These are phyloP conservation scores for Halesus radiatus DNA, from an alignment of 1,140 invertebrate species.

Conservation along the genomic window DNA sequence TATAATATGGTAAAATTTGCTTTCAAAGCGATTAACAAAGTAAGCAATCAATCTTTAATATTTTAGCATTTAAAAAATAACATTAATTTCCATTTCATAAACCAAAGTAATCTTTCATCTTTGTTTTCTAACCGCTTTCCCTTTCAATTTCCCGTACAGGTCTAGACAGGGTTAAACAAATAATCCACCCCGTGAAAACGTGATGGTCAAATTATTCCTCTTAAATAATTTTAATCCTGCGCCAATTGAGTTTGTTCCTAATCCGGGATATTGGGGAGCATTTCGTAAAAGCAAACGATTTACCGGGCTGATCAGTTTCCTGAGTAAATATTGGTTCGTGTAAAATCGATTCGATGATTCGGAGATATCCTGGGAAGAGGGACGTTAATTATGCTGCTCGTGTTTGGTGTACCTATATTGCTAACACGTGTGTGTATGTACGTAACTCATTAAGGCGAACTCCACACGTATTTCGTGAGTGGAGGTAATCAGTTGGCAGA, in stretches of 20 bases:
- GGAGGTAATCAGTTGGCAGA: too few species aligned
- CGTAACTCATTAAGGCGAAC: too few species aligned
- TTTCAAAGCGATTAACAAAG: too few species aligned
- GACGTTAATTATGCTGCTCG: too few species aligned
- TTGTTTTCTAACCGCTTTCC: not conserved
- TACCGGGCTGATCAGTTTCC: conserved; percentile 28
- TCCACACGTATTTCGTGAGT: too few species aligned
- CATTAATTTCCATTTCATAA: too few species aligned
- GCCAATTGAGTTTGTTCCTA: conserved; percentile 35
- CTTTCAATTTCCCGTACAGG: not conserved
- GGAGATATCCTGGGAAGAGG: not conserved
- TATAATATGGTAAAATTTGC: too few species aligned
- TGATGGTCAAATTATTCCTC: conserved; percentile 34
- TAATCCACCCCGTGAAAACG: conserved; percentile 22
- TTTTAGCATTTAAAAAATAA: too few species aligned
- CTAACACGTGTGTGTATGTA: too few species aligned
- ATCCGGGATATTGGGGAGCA: not conserved
- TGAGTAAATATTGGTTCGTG: conserved; percentile 25
- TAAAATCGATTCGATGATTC: conserved; percentile 27
- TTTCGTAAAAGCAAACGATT: conserved; percentile 26
- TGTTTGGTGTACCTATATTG: too few species aligned
- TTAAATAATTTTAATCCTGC: conserved; percentile 33
- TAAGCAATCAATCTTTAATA: too few species aligned
- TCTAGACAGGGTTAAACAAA: conserved; percentile 16
- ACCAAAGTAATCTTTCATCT: too few species aligned